A percentile compares a stretch with the other conserved stretches of the same genome.
Evolutionary conservation across 1,140 invertebrate species (phyloP).

Genomic region (Zaprionus taronus): DNA sequence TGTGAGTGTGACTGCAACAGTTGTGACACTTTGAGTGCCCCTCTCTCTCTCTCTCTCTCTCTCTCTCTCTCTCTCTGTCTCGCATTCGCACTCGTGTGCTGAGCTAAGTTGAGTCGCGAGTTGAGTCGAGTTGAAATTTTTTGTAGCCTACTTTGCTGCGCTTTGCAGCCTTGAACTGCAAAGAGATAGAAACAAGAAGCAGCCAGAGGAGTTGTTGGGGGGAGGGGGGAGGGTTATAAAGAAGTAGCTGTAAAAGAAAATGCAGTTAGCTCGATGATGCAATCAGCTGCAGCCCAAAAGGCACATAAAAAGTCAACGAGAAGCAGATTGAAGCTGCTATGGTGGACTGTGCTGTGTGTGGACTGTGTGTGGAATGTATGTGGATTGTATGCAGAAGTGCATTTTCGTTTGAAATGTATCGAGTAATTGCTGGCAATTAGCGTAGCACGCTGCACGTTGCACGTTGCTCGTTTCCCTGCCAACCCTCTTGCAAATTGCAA

Average conservation of each 20-base stretch:
- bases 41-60: too few relatives aligned
- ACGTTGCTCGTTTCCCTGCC: neutral
- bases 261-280: constrained; percentile 32
- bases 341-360: neutral
- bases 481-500: constrained; percentile 12
- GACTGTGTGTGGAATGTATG: neutral
- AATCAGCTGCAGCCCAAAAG: constrained; percentile 22
- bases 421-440: constrained; percentile 12
- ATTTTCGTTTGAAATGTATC: constrained; percentile 3
- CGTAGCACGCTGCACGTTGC: neutral
- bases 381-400: neutral
- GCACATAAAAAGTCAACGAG: constrained; percentile 17
- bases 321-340: constrained; percentile 1
- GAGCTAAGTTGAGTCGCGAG: neutral
- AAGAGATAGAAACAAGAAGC: neutral
- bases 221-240: neutral
- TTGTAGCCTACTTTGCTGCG: constrained; percentile 27
- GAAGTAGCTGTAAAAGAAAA: constrained; percentile 1
- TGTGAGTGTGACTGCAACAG: constrained; percentile 17
- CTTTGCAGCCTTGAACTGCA: constrained; percentile 5
- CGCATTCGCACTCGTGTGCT: too few relatives aligned
- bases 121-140: constrained; percentile 4
- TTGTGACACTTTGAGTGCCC: constrained; percentile 7
- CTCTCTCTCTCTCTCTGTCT: neutral
- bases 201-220: neutral